Conservation (phyloP, 2,888 invertebrate species). For the Resseliella maxima region DNA sequence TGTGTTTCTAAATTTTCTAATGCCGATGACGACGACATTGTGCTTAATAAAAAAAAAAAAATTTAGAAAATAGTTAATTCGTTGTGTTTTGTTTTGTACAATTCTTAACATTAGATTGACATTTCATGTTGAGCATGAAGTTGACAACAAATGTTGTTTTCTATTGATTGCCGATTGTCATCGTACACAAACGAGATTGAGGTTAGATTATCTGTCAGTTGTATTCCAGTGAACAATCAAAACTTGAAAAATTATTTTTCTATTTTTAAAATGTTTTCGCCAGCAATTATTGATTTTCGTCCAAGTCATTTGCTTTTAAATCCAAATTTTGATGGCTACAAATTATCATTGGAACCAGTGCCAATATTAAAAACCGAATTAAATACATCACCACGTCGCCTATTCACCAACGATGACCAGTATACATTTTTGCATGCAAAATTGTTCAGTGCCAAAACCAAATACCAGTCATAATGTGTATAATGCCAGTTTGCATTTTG, state of each 20-base stretch:
- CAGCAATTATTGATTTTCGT: conserved; percentile 70
- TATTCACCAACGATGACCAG: conserved; percentile 75
- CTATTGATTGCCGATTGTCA: background rate
- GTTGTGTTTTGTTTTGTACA: background rate
- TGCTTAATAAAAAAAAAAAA: conserved; percentile 65
- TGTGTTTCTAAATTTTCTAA: conserved; percentile 94
- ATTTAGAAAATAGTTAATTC: background rate
- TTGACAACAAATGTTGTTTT: background rate
- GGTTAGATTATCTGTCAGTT: background rate
- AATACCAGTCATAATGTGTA: conserved; percentile 72
- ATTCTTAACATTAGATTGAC: background rate
- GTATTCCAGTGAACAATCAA: background rate
- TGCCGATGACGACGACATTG: conserved; percentile 72
- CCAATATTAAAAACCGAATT: conserved; percentile 72
- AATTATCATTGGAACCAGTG: conserved; percentile 78
- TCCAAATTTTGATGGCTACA: conserved; percentile 85
- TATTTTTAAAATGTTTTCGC: background rate
- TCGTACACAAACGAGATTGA: background rate
- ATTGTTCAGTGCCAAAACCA: conserved; percentile 74
- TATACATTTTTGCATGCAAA: conserved; percentile 82
- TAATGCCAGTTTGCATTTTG: conserved; percentile 77
- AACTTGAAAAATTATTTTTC: no score
- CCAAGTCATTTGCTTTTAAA: conserved; percentile 77
- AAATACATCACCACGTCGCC: conserved; percentile 70
- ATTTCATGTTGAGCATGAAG: conserved; percentile 8